These are phyloP conservation scores for Sylvilagus bachmani DNA, from an alignment of 2,113 vertebrate species.

Conservation along the genomic window DNA sequence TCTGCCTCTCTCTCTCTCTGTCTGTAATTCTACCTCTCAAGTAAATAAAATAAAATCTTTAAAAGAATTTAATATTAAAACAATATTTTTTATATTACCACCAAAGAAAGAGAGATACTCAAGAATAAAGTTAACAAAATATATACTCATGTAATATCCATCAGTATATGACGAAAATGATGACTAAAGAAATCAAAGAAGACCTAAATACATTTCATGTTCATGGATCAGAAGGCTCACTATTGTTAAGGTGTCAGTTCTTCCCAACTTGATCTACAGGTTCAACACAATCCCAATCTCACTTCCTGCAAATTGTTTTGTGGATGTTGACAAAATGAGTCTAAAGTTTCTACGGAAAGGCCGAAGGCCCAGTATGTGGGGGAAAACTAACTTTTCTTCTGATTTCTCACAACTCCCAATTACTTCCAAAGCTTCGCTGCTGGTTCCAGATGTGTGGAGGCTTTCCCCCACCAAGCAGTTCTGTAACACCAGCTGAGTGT, in stretches of 20 bases:
- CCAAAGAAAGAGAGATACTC: not conserved
- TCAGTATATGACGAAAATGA: not conserved
- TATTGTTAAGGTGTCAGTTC: not conserved
- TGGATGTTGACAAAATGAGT: not conserved
- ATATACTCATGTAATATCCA: not conserved
- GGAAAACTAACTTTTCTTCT: not conserved
- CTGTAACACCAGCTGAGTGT: not conserved
- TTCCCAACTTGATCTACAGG: not conserved
- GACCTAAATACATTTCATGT: constrained; percentile 31
- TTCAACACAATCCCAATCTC: constrained; percentile 11
- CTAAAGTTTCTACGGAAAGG: not conserved
- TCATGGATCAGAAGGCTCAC: not conserved
- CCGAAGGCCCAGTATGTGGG: not conserved
- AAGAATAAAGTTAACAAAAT: constrained; percentile 39
- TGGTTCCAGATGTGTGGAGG: not conserved
- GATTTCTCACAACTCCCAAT: not conserved
- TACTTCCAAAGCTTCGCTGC: constrained; percentile 2
- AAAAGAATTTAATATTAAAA: not conserved
- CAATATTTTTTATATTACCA: not conserved
- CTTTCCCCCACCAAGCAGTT: not conserved
- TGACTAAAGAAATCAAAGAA: constrained; percentile 33
- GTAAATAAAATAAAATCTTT: constrained; percentile 32
- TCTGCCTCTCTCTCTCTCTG: too few relatives aligned
- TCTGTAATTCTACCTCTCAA: too few relatives aligned
- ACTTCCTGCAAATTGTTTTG: constrained; percentile 26